A percentile compares a stretch with the other conserved stretches of the same genome.
Evolutionary conservation across 1,140 invertebrate species (phyloP).

Genomic region (Nasonia vitripennis): DNA sequence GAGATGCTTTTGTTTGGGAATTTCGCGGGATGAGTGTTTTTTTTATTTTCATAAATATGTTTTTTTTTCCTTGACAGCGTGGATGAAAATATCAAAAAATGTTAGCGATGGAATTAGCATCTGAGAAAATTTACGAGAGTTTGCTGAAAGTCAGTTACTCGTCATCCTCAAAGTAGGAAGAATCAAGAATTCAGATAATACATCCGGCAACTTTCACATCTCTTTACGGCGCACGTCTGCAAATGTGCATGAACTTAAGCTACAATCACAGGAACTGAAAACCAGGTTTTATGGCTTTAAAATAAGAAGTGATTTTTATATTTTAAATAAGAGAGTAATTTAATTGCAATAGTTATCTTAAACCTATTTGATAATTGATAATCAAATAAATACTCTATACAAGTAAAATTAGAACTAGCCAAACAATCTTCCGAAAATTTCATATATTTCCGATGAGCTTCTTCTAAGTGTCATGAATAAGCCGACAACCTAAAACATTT

Average conservation of each 20-base stretch:
- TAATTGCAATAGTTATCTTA: too few relatives aligned
- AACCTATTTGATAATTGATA: too few relatives aligned
- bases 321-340: too few relatives aligned
- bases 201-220: background rate
- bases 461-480: too few relatives aligned
- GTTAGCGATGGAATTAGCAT: background rate
- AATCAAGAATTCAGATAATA: background rate
- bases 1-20: too few relatives aligned
- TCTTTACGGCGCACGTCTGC: background rate
- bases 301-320: too few relatives aligned
- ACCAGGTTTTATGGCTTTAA: background rate
- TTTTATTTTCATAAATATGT: background rate
- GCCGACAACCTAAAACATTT: too few relatives aligned
- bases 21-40: background rate
- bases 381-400: background rate
- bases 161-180: background rate
- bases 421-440: background rate
- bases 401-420: background rate
- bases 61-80: too few relatives aligned
- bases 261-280: background rate
- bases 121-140: background rate
- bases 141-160: background rate
- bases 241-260: background rate
- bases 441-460: too few relatives aligned
- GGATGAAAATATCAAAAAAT: too few relatives aligned